Conservation (phyloP, 2,888 invertebrate genomes). For the Halictus quadricinctus region DNA sequence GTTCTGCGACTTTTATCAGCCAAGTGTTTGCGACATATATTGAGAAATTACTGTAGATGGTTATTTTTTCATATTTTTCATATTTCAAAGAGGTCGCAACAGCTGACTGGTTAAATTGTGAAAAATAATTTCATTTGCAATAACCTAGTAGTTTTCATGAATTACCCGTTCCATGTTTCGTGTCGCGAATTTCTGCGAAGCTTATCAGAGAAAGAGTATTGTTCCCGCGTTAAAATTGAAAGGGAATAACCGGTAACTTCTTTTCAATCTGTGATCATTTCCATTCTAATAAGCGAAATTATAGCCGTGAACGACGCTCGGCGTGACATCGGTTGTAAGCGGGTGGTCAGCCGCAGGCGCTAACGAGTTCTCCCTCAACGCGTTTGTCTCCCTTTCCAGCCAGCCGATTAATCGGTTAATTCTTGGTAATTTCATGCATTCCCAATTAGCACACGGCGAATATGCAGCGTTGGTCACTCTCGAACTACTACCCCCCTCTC, state of each 20-base stretch:
- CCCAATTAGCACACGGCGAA: conserved; percentile 45
- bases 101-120: no score
- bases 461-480: neutral
- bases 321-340: conserved; percentile 66
- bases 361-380: conserved; percentile 67
- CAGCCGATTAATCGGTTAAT: conserved; percentile 68
- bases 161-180: neutral
- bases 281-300: conserved; percentile 58
- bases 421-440: conserved; percentile 57
- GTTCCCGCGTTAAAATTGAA: neutral
- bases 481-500: neutral
- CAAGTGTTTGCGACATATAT: no score
- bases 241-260: neutral
- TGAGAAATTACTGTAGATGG: no score
- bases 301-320: conserved; percentile 31
- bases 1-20: no score
- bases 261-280: conserved; percentile 46
- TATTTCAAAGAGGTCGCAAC: no score
- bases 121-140: neutral
- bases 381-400: conserved; percentile 58
- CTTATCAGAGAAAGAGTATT: neutral
- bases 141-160: neutral
- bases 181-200: neutral
- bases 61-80: no score
- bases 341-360: conserved; percentile 66